phyloP scores from a whole-genome alignment of 2,113 vertebrate species.

The Patagioenas fasciata region DNA sequence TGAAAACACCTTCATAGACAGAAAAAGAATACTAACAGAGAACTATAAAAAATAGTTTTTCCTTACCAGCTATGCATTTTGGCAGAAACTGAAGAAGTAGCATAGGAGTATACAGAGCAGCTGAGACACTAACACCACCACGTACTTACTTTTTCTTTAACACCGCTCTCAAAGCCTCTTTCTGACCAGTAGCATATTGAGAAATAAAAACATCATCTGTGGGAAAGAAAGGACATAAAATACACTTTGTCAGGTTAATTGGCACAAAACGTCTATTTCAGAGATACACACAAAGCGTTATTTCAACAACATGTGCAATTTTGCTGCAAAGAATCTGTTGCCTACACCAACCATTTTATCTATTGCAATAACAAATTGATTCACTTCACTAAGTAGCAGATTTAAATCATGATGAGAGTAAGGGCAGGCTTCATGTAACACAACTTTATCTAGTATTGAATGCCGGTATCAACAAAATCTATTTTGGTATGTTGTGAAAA shows the following conservation, averaged over 20 bases:
- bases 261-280: not conserved
- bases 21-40: not conserved
- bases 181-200: conserved; percentile 79
- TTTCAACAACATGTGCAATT: not conserved
- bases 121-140: not conserved
- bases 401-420: not conserved
- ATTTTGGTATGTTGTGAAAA: not conserved
- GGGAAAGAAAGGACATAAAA: conserved; percentile 33
- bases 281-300: not conserved
- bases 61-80: not conserved
- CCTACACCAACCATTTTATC: not conserved
- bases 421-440: not conserved
- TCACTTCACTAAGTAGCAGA: not conserved
- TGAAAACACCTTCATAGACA: not conserved
- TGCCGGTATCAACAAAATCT: not conserved
- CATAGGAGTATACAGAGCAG: not conserved
- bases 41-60: not conserved
- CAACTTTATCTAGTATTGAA: not conserved
- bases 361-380: not conserved
- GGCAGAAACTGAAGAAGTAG: not conserved
- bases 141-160: conserved; percentile 87
- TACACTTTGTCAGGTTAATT: not conserved
- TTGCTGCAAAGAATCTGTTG: not conserved
- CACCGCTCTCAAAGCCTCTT: conserved; percentile 76
- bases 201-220: conserved; percentile 84